Percentiles rank a stretch among this genome's conserved stretches.
Evolutionary conservation across 2,888 invertebrate genomes (phyloP).

Genomic region (Stenchaetothrips biformis): DNA sequence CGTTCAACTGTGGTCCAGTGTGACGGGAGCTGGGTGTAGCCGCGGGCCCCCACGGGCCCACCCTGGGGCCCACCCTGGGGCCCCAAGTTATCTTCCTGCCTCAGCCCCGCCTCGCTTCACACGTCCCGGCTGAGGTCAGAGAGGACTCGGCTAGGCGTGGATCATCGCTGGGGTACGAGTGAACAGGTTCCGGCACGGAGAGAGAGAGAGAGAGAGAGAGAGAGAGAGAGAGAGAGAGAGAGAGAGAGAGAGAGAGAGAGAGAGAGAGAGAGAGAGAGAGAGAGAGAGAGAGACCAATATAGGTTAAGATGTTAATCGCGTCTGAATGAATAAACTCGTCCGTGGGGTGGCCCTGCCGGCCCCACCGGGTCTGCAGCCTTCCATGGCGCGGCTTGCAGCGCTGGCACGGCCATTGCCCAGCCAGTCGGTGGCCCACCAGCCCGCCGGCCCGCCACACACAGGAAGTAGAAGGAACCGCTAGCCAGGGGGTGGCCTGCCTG

Average conservation of each 20-base stretch:
- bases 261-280: background rate
- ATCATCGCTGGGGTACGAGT: constrained; percentile 20
- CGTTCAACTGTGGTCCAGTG: constrained; percentile 12
- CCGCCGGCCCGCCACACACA: too few relatives aligned
- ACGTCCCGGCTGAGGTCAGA: background rate
- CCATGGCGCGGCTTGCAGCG: too few relatives aligned
- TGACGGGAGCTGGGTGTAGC: too few relatives aligned
- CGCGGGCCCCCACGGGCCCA: too few relatives aligned
- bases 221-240: background rate
- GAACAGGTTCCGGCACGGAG: constrained; percentile 21
- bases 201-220: background rate
- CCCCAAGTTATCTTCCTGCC: constrained; percentile 32
- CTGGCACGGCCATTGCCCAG: too few relatives aligned
- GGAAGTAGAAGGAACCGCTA: too few relatives aligned
- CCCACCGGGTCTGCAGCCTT: background rate
- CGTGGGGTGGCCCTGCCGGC: background rate
- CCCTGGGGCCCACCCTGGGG: constrained; percentile 21
- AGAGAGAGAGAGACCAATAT: background rate
- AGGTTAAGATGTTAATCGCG: constrained; percentile 33
- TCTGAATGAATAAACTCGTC: constrained; percentile 37
- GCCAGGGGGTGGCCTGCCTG: too few relatives aligned
- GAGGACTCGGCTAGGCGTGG: background rate
- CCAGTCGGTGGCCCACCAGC: too few relatives aligned
- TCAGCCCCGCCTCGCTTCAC: background rate
- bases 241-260: constrained; percentile 24